Evolutionary conservation across 1,140 invertebrate species (phyloP), one percentile per base, ranked within the genome.

Genomic region (Agrypnia vestita): DNA sequence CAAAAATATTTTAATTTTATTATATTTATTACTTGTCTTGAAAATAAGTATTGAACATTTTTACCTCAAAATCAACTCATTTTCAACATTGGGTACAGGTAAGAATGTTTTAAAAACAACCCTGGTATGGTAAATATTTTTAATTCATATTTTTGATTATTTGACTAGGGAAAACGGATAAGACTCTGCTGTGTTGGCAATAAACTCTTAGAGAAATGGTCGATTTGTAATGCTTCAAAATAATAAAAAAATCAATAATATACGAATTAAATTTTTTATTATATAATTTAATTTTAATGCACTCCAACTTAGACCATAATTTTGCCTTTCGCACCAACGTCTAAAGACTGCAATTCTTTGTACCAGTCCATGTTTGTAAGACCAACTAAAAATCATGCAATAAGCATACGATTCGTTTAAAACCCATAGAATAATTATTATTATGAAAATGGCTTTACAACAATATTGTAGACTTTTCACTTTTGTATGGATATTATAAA

Each of bases 261-360:
- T 3, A 35, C 25, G 25, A 35, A 35, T 35, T 35, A 1, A 35
- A 35, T 35, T 35, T 35, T 35, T 35, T 35, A 35, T 35, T 35
- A 6, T 35, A 35, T 59, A 59, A 15, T 59, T 64, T 35, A 25
- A 69, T n/a, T 76, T 76, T 76, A 35, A 64, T 75, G 72, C 55
- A 59, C 72, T 59, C 43, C 17, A 21, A 25, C 47, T 76, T 76
- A 49, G 76, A 78, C 76, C 76, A 71, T 72, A 56, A 55, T 71
- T 78, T 55, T 69, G 76, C 76, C 76, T 78, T 78, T 56, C 6
- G n/a, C 44, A 47, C 44, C n/a, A 64, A 49, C 35, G 19, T 11
- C 56, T 47, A 64, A 72, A 76, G 74, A 76, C 74, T 76, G 59
- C 47, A 25, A 59, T 51, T 46, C 25, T 35, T 35, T 35, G n/a